Evolutionary conservation across 2,888 invertebrate species (phyloP), one percentile per base, ranked within the genome.

Genomic region (Polia nebulosa): DNA sequence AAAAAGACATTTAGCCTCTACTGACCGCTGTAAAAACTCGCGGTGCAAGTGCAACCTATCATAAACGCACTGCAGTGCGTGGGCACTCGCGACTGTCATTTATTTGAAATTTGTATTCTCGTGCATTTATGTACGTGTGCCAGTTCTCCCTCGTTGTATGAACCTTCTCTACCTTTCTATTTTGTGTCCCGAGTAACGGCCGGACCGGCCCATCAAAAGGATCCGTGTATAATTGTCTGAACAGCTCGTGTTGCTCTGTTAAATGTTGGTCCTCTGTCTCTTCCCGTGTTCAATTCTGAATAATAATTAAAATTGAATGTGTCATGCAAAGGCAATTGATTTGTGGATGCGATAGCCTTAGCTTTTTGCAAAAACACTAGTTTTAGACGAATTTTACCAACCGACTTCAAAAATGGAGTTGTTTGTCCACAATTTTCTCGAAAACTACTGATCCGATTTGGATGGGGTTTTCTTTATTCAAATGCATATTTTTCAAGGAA

Each of bases 141-240:
- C n/a, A 17, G 15, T n/a, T 62, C 32, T 3, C 1, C 3, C 3
- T 29, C 3, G 7, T n/a, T 15, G 0, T 34, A 22, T 66, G n/a
- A 0, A 8, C 17, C 25, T 67, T 39, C 25, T 56, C 17, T 17
- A 15, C 3, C 2, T 5, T 20, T 20, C 7, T 57, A 25, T 17
- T 9, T 1, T 20, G 25, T 57, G 39, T 3, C 7, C 17, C 20
- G 8, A 25, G 17, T 47, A 45, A 68, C 41, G 36, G 56, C 32
- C 25, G 45, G n/a, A 15, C 17, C 20, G 20, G 13, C 4, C 13
- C 44, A 22, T 41, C 53, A 53, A 74, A 61, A 45, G 22, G 58
- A 68, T 45, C 13, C 36, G 11, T 32, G 32, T 15, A 45, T 74
- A 45, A 55, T 55, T 73, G 36, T 57, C 29, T n/a, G 25, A 27